These are phyloP conservation scores for Spodoptera exigua DNA, from an alignment of 2,888 invertebrate genomes.

Conservation along the genomic window DNA sequence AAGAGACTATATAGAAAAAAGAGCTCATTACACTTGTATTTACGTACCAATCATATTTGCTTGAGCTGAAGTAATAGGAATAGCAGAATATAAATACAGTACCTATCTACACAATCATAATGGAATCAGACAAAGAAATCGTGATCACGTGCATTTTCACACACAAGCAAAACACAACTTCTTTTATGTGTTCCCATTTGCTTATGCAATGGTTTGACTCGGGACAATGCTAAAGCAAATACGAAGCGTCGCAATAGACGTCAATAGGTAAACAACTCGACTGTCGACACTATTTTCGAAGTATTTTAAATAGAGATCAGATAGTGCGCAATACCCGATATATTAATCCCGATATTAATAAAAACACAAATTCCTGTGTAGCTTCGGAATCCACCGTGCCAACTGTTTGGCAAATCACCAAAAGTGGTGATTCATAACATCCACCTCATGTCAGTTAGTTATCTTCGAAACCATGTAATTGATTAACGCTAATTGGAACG, in stretches of 20 bases:
- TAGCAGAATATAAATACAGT: not conserved
- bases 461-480: conserved; percentile 68
- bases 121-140: conserved; percentile 16
- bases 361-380: conserved; percentile 64
- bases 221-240: conserved; percentile 15
- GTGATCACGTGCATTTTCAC: conserved; percentile 20
- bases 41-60: too few relatives aligned
- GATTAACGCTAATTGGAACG: conserved; percentile 75
- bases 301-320: conserved; percentile 43
- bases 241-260: conserved; percentile 26
- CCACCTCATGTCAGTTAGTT: conserved; percentile 57
- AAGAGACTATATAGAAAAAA: too few relatives aligned
- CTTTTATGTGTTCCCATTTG: conserved; percentile 24
- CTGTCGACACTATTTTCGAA: conserved; percentile 50
- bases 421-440: conserved; percentile 66
- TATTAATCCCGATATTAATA: conserved; percentile 63
- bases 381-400: conserved; percentile 60
- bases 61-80: too few relatives aligned
- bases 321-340: conserved; percentile 57
- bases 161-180: conserved; percentile 27
- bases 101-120: conserved; percentile 9
- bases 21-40: too few relatives aligned
- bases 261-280: conserved; percentile 36
- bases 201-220: conserved; percentile 22
- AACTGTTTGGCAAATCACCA: conserved; percentile 75